Evolutionary conservation across 1,140 invertebrate species (phyloP).

Genomic region (Eubasilissa regina): DNA sequence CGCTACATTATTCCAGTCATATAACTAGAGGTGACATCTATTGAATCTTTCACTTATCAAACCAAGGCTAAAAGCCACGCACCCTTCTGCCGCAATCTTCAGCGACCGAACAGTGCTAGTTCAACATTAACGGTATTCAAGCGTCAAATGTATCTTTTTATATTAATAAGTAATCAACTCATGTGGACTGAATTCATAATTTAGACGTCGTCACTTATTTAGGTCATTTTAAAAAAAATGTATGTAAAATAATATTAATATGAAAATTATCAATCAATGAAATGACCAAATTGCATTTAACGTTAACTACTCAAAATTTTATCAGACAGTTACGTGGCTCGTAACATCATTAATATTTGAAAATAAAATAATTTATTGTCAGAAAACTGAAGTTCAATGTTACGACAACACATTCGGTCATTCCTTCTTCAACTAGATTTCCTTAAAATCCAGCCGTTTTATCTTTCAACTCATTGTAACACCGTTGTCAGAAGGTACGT

Average conservation of each 20-base stretch:
- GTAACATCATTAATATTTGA: neutral
- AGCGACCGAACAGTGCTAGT: no score
- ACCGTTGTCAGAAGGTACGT: constrained; percentile 13
- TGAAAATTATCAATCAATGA: no score
- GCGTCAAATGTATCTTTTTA: no score
- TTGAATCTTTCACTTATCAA: neutral
- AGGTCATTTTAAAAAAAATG: no score
- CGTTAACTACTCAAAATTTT: no score
- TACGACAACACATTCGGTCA: neutral
- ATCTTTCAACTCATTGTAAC: neutral
- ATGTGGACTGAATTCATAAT: no score
- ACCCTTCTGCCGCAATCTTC: no score
- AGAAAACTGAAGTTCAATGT: constrained; percentile 24
- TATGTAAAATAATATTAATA: no score
- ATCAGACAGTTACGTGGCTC: constrained; percentile 2
- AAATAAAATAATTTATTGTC: constrained; percentile 21
- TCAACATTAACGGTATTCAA: no score
- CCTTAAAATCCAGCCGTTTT: constrained; percentile 2
- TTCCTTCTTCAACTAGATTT: neutral
- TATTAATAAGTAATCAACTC: no score
- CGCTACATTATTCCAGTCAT: constrained; percentile 41
- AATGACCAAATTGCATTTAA: no score
- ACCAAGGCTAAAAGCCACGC: neutral
- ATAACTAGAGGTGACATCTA: constrained; percentile 12
- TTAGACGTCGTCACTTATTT: no score